phyloP scores from a whole-genome alignment of 2,888 invertebrate genomes.

The Pollenia griseotomentosa region DNA sequence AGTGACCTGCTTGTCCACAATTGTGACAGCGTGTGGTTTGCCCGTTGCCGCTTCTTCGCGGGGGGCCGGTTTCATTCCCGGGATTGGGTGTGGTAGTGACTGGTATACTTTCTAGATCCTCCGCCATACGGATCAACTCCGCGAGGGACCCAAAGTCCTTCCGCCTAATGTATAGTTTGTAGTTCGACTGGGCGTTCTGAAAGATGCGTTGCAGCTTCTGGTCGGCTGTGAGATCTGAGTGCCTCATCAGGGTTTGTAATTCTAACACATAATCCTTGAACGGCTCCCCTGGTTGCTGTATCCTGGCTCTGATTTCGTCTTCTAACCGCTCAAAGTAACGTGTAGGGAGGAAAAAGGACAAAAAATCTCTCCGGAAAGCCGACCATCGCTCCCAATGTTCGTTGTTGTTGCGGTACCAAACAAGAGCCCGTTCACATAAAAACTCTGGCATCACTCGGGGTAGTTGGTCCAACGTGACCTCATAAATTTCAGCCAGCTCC shows the following conservation, averaged over 20 bases:
- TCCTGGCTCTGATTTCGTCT: background rate
- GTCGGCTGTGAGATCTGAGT: background rate
- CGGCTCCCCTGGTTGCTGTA: background rate
- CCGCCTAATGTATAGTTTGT: background rate
- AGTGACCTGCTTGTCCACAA: too few species aligned
- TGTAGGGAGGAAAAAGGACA: background rate
- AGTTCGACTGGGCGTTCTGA: background rate
- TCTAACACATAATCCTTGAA: background rate
- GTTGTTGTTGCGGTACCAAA: background rate
- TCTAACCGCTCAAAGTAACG: background rate
- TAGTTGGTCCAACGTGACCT: background rate
- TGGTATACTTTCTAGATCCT: background rate
- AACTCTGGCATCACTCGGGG: background rate
- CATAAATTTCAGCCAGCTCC: background rate
- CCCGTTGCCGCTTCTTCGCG: background rate
- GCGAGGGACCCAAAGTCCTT: background rate
- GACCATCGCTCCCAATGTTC: background rate
- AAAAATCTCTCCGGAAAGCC: background rate
- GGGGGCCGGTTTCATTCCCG: too few species aligned
- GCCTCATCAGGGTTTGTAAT: background rate
- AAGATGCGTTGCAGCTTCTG: background rate
- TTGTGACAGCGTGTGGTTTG: too few species aligned
- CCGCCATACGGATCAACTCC: background rate
- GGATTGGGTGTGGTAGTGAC: background rate
- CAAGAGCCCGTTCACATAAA: background rate